phyloP scores from a whole-genome alignment of 64 coral and sea anemone genomes.

The Hydrozoanthus tunicans region DNA sequence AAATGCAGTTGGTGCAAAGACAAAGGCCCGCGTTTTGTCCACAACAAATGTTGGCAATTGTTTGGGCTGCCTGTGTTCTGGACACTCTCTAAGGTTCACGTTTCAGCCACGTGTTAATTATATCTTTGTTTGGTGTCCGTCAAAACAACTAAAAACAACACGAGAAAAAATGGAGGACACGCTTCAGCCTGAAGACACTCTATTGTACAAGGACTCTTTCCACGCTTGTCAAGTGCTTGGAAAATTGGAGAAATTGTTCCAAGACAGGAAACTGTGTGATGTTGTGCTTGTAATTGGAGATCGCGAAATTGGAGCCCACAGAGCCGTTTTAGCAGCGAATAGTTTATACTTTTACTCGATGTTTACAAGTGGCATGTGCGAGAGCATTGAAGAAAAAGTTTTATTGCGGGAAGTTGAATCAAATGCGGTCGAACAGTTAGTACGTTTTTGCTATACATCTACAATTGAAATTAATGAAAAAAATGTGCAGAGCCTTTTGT shows the following conservation, averaged over 20 bases:
- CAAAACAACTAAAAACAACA: constrained; percentile 52
- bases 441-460: constrained; percentile 95
- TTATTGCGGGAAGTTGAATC: constrained; percentile 79
- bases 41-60: too few species aligned
- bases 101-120: too few species aligned
- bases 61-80: too few species aligned
- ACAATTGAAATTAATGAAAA: constrained; percentile 84
- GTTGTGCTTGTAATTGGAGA: constrained; percentile 81
- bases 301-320: constrained; percentile 79
- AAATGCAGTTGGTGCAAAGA: too few species aligned
- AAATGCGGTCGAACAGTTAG: constrained; percentile 76
- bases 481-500: constrained; percentile 92
- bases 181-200: constrained; percentile 40
- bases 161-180: constrained; percentile 57
- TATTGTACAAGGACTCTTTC: constrained; percentile 93
- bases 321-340: constrained; percentile 95
- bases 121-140: not conserved
- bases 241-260: constrained; percentile 76
- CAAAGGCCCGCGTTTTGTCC: too few species aligned
- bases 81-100: too few species aligned
- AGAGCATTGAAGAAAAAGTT: constrained; percentile 83
- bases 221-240: constrained; percentile 88
- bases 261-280: constrained; percentile 91
- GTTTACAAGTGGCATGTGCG: constrained; percentile 94
- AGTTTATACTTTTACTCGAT: constrained; percentile 97